Percentiles rank a stretch among this genome's conserved stretches.
These are phyloP conservation scores for Garra rufa DNA, from an alignment of 2,113 vertebrate species.

Conservation along the genomic window DNA sequence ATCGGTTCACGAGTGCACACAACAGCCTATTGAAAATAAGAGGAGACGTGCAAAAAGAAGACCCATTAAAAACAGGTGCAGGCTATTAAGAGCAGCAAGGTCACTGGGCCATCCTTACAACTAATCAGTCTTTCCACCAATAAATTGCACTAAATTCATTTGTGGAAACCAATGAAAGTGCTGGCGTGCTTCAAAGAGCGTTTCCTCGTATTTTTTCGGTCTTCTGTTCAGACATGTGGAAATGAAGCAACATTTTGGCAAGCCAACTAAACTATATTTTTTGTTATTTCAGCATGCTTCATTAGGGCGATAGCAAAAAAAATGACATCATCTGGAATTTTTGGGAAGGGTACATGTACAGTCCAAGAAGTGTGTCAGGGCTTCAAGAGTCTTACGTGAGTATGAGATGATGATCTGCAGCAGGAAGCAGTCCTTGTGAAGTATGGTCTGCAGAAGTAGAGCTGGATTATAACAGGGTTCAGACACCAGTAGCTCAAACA, in stretches of 20 bases:
- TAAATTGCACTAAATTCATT: neutral
- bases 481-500: conserved; percentile 88
- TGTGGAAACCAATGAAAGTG: conserved; percentile 16
- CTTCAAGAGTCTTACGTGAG: conserved; percentile 80
- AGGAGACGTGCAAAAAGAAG: neutral
- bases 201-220: neutral
- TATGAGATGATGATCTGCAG: conserved; percentile 83
- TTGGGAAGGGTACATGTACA: neutral
- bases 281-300: neutral
- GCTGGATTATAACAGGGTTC: conserved; percentile 85
- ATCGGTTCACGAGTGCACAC: neutral
- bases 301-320: neutral
- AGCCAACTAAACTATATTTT: neutral
- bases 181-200: neutral
- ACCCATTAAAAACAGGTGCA: conserved; percentile 31
- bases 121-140: conserved; percentile 18
- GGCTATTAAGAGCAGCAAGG: conserved; percentile 22
- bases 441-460: conserved; percentile 85
- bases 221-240: neutral
- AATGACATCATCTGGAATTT: neutral
- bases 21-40: conserved; percentile 6
- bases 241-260: neutral
- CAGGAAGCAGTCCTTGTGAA: conserved; percentile 85
- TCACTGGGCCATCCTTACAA: conserved; percentile 13
- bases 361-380: neutral